Evolutionary conservation across 2,113 vertebrate species (phyloP).

Genomic region (Macheiramphus alcinus): DNA sequence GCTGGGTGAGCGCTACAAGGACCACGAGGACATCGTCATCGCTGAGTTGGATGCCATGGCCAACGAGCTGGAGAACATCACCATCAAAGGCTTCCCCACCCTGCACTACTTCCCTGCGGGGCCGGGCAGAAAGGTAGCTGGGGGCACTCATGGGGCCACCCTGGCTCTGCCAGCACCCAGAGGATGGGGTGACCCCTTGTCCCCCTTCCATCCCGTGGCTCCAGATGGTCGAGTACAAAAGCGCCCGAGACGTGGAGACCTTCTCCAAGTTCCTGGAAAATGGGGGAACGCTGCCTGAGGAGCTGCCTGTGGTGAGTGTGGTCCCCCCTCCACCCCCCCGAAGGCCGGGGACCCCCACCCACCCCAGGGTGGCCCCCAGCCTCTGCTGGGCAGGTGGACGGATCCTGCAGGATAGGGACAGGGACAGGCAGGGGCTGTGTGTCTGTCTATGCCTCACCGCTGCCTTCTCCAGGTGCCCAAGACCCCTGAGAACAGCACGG

Average conservation of each 20-base stretch:
- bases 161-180: neutral
- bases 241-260: slow-evolving; percentile 82
- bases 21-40: too few relatives aligned
- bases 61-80: too few relatives aligned
- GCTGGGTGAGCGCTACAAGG: too few relatives aligned
- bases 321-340: too few relatives aligned
- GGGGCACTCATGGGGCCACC: too few relatives aligned
- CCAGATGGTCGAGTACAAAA: slow-evolving; percentile 81
- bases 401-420: neutral
- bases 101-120: too few relatives aligned
- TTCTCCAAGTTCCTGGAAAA: slow-evolving; percentile 87
- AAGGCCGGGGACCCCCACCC: neutral
- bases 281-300: slow-evolving; percentile 75
- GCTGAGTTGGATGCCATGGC: too few relatives aligned
- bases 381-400: rapidly evolving
- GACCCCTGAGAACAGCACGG: neutral
- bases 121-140: too few relatives aligned
- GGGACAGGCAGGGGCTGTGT: neutral
- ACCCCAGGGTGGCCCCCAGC: neutral
- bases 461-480: slow-evolving; percentile 26
- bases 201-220: neutral
- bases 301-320: neutral
- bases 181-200: rapidly evolving
- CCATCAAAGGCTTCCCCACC: too few relatives aligned
- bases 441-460: rapidly evolving